A percentile compares a stretch with the other conserved stretches of the same genome.
Evolutionary conservation across 2,113 vertebrate species (phyloP).

Genomic region (Asarcornis scutulata): DNA sequence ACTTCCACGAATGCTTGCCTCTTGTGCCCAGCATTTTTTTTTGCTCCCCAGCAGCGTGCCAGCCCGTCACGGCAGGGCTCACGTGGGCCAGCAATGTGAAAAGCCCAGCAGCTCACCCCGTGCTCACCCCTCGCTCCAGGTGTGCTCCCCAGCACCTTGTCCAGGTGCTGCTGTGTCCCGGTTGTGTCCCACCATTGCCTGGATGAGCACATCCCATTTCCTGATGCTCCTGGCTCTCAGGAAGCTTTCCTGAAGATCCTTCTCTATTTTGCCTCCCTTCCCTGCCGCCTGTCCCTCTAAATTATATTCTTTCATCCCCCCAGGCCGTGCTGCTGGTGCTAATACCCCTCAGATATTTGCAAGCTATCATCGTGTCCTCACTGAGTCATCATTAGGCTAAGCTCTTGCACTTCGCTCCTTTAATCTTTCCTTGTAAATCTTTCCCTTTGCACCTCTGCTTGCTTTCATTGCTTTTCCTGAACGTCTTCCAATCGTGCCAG

Average conservation of each 20-base stretch:
- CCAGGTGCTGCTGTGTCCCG: neutral
- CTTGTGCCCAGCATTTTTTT: neutral
- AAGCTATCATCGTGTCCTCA: conserved; percentile 43
- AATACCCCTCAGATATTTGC: conserved; percentile 65
- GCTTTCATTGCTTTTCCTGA: conserved; percentile 51
- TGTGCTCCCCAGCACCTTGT: neutral
- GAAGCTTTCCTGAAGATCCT: conserved; percentile 1
- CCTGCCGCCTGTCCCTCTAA: neutral
- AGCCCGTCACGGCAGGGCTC: neutral
- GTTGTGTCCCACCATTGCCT: neutral
- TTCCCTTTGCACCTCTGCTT: conserved; percentile 47
- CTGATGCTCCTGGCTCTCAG: neutral
- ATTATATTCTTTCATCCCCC: conserved; percentile 15
- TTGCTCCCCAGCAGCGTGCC: neutral
- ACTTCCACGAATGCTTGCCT: neutral
- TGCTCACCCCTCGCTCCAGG: neutral
- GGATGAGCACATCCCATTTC: neutral
- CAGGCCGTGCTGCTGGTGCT: conserved; percentile 5
- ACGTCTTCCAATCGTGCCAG: conserved; percentile 1
- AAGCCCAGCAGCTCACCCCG: neutral
- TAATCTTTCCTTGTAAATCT: conserved; percentile 67
- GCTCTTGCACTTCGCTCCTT: conserved; percentile 43
- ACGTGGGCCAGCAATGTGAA: neutral
- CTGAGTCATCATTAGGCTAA: conserved; percentile 53
- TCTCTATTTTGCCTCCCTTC: conserved; percentile 1